Evolutionary conservation across 2,113 vertebrate species (phyloP).

Genomic region (Bagarius yarrelli): DNA sequence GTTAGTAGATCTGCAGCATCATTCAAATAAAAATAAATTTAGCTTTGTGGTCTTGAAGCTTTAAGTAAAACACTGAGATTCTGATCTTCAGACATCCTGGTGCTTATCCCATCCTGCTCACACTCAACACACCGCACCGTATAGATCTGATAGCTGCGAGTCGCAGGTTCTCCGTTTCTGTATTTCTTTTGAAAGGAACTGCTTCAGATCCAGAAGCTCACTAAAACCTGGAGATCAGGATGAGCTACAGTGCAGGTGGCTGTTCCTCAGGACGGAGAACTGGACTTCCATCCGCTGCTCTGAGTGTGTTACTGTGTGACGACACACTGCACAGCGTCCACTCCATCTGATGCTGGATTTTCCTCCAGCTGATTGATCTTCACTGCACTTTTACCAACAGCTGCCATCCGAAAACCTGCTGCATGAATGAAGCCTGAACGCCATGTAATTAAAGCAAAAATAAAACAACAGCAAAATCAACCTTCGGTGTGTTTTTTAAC

Average conservation of each 20-base stretch:
- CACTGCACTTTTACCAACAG: conserved; percentile 27
- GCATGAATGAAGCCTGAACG: conserved; percentile 47
- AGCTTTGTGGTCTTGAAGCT: not conserved
- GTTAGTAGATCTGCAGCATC: not conserved
- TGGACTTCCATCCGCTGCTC: no score
- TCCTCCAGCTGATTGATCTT: not conserved
- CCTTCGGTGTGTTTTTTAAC: not conserved
- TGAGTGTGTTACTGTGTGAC: conserved; percentile 17
- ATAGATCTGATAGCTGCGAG: not conserved
- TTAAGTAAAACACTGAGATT: not conserved
- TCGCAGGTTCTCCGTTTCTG: not conserved
- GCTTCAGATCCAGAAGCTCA: not conserved
- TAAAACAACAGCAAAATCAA: not conserved
- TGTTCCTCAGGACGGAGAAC: no score
- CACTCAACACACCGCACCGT: not conserved
- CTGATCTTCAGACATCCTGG: not conserved
- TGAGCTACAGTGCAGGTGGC: no score
- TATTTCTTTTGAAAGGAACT: not conserved
- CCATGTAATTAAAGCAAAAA: conserved; percentile 18
- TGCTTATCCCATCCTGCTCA: not conserved
- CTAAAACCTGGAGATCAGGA: no score
- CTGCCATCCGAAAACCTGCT: conserved; percentile 32
- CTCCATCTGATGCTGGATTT: no score
- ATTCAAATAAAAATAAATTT: not conserved
- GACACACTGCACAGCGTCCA: not conserved